A percentile compares a stretch with the other conserved stretches of the same genome.
These are phyloP conservation scores for Myotis daubentonii DNA, from an alignment of 2,797 vertebrate species.

Conservation along the genomic window DNA sequence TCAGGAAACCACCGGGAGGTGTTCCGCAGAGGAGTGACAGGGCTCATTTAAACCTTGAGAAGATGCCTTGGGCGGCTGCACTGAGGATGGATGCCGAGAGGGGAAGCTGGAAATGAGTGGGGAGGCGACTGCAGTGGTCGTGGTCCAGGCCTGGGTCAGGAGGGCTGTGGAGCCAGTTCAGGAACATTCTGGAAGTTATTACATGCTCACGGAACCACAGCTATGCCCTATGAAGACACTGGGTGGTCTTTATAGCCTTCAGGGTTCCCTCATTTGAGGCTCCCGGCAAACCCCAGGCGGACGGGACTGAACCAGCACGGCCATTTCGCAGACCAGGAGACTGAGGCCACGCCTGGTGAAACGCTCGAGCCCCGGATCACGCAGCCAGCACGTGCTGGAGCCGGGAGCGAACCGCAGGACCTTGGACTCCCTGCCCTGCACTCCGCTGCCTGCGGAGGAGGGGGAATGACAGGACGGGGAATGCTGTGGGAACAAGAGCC, in stretches of 20 bases:
- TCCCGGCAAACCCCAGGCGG: neutral
- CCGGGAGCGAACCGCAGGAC: neutral
- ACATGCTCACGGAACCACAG: neutral
- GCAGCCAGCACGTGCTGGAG: neutral
- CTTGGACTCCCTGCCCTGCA: neutral
- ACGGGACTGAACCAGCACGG: neutral
- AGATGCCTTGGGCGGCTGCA: neutral
- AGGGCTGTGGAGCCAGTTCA: neutral
- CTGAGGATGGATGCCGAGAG: neutral
- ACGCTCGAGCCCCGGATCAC: rapidly evolving
- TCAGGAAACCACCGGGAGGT: neutral
- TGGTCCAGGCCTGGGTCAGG: neutral
- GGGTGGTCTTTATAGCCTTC: neutral
- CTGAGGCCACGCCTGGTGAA: neutral
- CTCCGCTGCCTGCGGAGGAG: neutral
- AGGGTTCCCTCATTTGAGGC: neutral
- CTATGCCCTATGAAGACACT: neutral
- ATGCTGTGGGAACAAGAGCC: neutral
- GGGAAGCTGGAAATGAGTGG: neutral
- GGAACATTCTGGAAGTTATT: neutral
- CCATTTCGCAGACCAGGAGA: neutral
- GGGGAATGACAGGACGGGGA: rapidly evolving
- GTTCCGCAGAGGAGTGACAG: neutral
- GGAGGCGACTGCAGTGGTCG: neutral
- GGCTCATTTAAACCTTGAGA: neutral